These are phyloP conservation scores for Lagenorhynchus albirostris DNA, from an alignment of 2,113 vertebrate species.

Conservation along the genomic window DNA sequence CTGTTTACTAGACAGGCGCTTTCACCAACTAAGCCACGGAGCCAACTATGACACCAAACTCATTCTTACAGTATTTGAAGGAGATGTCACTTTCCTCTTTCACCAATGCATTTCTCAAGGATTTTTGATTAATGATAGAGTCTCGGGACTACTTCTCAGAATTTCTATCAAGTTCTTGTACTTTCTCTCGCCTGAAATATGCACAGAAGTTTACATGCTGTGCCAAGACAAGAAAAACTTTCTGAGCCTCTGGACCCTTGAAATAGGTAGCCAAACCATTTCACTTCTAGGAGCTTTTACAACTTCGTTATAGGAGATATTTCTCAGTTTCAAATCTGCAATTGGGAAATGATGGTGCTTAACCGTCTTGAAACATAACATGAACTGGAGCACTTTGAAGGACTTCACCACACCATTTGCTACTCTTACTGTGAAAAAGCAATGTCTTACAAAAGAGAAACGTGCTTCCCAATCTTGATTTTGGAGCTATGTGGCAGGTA, in stretches of 20 bases:
- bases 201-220: not conserved
- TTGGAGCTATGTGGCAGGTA: not conserved
- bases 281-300: not conserved
- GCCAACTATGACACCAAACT: fast-evolving
- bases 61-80: fast-evolving
- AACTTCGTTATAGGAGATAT: not conserved
- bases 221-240: not conserved
- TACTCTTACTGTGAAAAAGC: not conserved
- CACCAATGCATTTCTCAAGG: not conserved
- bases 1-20: conserved; percentile 28
- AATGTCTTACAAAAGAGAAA: not conserved
- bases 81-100: not conserved
- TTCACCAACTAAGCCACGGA: not conserved
- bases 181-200: not conserved
- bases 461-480: not conserved
- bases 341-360: not conserved
- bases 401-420: not conserved
- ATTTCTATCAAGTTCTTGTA: not conserved
- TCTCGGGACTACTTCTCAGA: not conserved
- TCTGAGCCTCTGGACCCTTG: too few relatives aligned
- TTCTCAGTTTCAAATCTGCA: not conserved
- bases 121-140: not conserved
- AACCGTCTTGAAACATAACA: not conserved
- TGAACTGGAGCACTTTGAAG: not conserved
- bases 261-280: not conserved